Evolutionary conservation across 2,797 vertebrate species (phyloP), one percentile per base, ranked within the genome.

Genomic region (Aulostomus chinensis): DNA sequence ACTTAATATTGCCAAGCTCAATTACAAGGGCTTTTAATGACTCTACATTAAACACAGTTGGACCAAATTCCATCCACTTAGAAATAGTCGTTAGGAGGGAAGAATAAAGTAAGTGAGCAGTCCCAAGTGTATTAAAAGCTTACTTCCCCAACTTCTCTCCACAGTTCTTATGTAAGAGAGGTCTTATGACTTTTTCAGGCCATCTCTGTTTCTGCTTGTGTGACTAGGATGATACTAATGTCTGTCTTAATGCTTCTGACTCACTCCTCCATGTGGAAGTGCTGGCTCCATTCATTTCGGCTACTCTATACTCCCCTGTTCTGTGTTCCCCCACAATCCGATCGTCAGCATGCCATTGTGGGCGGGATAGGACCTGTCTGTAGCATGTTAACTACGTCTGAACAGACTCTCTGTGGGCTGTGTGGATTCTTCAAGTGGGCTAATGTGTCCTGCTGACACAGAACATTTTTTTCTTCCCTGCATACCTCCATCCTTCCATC

Each of bases 381-480:
- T 67, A 59, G 65, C 40, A 63, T 61, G 68, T 75, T 64, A 42
- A 57, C 53, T 11, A 15, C 25, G 7, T 60, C 72, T 78, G 32
- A 70, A 68, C 51, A 53, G 61, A 62, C 35, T 68, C 47, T 81
- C 52, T 79, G 71, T 78, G 73, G 65, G 7, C 47, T 64, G 58
- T 51, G 28, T 37, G 37, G 51, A 78, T 76, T 83, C 51, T 64
- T 72, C 12, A 35, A 38, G 48, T 40, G 66, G 48, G 57, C 63
- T 80, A 78, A 81, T 55, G 41, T 57, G 38, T 58, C 64, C 54
- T 82, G 84, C 80, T 84, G 81, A 88, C 65, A 35, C 58, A 26
- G 55, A 54, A 73, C 58, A 57, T 78, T 81, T 72, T 81, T 51
- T 67, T 13, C 51, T 57, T 42, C 45, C 45, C 61, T 59, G 60